These are phyloP conservation scores for Pollenia angustigena DNA, from an alignment of 2,888 invertebrate genomes.

Conservation along the genomic window DNA sequence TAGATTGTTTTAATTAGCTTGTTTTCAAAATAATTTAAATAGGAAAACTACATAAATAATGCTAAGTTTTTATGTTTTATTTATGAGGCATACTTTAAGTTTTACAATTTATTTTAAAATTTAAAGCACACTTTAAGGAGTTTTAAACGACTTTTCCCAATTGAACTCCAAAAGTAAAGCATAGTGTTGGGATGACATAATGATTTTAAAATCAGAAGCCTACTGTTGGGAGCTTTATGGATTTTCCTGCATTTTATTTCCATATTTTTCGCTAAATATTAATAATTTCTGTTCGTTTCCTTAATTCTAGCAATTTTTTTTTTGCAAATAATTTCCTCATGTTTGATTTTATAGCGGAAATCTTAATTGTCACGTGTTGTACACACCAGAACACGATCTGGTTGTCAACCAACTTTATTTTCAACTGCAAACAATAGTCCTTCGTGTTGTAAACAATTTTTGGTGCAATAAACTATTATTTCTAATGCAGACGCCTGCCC, in stretches of 20 bases:
- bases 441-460: not conserved
- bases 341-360: conserved; percentile 35
- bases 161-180: no score
- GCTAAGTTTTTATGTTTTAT: no score
- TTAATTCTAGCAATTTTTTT: conserved; percentile 52
- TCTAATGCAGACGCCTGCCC: not conserved
- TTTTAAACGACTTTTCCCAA: not conserved
- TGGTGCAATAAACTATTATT: conserved; percentile 7
- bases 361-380: conserved; percentile 70
- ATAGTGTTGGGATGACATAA: no score
- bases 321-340: conserved; percentile 51
- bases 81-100: no score
- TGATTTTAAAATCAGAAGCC: not conserved
- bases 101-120: not conserved
- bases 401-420: conserved; percentile 46
- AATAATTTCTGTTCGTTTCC: not conserved
- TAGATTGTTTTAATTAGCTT: no score
- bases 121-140: not conserved
- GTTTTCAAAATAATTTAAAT: no score
- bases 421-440: conserved; percentile 9
- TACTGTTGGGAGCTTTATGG: not conserved
- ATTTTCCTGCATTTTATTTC: not conserved
- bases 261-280: not conserved
- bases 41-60: no score
- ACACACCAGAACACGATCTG: conserved; percentile 74